These are phyloP conservation scores for Syngnathus acus DNA, from an alignment of 2,797 vertebrate genomes.

Conservation along the genomic window DNA sequence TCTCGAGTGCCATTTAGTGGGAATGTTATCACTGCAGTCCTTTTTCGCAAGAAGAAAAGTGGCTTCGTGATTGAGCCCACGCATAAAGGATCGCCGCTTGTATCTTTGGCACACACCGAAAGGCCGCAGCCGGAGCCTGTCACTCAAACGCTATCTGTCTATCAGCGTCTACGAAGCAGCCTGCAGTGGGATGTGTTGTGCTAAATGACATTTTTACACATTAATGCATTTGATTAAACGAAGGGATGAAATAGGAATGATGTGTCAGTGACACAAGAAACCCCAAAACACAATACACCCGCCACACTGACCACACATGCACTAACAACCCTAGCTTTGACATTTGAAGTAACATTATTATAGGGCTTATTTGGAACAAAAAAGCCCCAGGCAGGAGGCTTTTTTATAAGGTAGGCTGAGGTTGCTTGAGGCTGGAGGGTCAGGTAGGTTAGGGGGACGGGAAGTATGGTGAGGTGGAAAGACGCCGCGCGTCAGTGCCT, in stretches of 20 bases:
- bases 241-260: slow-evolving; percentile 25
- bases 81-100: slow-evolving; percentile 38
- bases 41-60: slow-evolving; percentile 28
- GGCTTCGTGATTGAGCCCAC: slow-evolving; percentile 28
- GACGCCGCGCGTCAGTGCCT: slow-evolving; percentile 51
- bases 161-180: slow-evolving; percentile 55
- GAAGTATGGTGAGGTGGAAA: slow-evolving; percentile 12
- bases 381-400: slow-evolving; percentile 45
- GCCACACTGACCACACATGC: slow-evolving; percentile 23
- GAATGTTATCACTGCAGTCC: slow-evolving; percentile 18
- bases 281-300: slow-evolving; percentile 26
- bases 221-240: slow-evolving; percentile 67
- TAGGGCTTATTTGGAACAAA: slow-evolving; percentile 59
- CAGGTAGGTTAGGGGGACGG: slow-evolving; percentile 38
- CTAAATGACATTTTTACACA: slow-evolving; percentile 74
- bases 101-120: slow-evolving; percentile 51
- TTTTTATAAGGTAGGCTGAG: slow-evolving; percentile 59
- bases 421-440: slow-evolving; percentile 45
- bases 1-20: slow-evolving; percentile 13
- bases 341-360: slow-evolving; percentile 69
- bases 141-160: slow-evolving; percentile 59
- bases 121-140: slow-evolving; percentile 53
- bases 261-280: slow-evolving; percentile 40
- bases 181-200: slow-evolving; percentile 54
- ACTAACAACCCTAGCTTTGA: slow-evolving; percentile 56